Conservation (phyloP, 2,888 invertebrate species). For the Agonopterix alstromeriana region DNA sequence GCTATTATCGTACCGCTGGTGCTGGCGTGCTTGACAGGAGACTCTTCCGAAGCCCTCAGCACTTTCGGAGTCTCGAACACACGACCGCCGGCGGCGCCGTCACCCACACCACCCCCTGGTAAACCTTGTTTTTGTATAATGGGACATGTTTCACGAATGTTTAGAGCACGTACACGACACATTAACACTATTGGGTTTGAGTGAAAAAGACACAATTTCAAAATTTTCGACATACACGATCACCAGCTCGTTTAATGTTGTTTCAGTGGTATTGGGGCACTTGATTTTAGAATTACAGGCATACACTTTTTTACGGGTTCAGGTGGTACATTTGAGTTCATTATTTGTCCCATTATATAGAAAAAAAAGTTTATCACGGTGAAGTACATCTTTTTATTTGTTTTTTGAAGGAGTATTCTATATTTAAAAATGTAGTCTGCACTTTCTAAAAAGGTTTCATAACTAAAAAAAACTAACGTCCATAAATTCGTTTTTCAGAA, state of each 20-base stretch:
- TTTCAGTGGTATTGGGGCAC: background rate
- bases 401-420: no score
- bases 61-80: slow-evolving; percentile 83
- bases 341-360: slow-evolving; percentile 27
- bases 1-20: slow-evolving; percentile 46
- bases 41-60: slow-evolving; percentile 78
- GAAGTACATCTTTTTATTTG: no score
- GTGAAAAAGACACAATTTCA: slow-evolving; percentile 1
- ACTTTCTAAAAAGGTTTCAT: no score
- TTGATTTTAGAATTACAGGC: no score
- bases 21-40: slow-evolving; percentile 51
- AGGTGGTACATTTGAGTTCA: background rate
- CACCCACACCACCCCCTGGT: slow-evolving; percentile 77
- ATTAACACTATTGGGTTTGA: background rate
- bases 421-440: no score
- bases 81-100: slow-evolving; percentile 70
- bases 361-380: slow-evolving; percentile 16
- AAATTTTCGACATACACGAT: slow-evolving; percentile 1
- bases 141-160: slow-evolving; percentile 32
- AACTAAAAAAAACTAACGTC: no score
- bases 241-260: background rate
- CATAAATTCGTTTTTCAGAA: slow-evolving; percentile 10
- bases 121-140: slow-evolving; percentile 55
- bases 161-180: slow-evolving; percentile 3
- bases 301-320: background rate